Percentiles rank a stretch among this genome's conserved stretches.
These are phyloP conservation scores for Manduca sexta DNA, from an alignment of 1,140 invertebrate species.

Conservation along the genomic window DNA sequence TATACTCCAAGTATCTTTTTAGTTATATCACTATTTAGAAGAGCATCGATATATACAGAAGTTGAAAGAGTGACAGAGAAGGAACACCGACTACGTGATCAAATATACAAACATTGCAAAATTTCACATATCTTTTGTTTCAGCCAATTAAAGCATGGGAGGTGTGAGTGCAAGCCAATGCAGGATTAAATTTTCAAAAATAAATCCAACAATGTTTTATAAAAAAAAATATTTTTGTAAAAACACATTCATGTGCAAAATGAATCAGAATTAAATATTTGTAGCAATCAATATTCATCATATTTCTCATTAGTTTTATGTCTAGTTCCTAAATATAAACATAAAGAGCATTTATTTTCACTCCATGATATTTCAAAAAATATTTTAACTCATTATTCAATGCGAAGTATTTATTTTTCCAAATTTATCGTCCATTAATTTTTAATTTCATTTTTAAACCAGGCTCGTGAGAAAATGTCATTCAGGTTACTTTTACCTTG, in stretches of 20 bases:
- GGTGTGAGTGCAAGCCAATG: conserved; percentile 66
- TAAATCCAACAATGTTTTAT: conserved; percentile 19
- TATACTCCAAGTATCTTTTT: not conserved
- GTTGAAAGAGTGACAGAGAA: conserved; percentile 65
- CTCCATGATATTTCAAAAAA: too few species aligned
- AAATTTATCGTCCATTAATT: too few species aligned
- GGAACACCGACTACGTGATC: conserved; percentile 68
- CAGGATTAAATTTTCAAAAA: conserved; percentile 38
- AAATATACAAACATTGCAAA: conserved; percentile 31
- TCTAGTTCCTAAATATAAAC: too few species aligned
- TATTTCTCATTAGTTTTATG: too few species aligned
- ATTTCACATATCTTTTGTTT: conserved; percentile 9
- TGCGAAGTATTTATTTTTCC: too few species aligned
- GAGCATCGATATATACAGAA: conserved; percentile 19
- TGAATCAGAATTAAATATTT: conserved; percentile 36
- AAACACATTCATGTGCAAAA: conserved; percentile 43
- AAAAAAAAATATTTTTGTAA: conserved; percentile 31
- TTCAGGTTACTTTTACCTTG: too few species aligned
- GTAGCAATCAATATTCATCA: conserved; percentile 16
- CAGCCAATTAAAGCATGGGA: conserved; percentile 54
- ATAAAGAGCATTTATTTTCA: too few species aligned
- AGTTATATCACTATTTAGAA: conserved; percentile 7
- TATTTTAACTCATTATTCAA: too few species aligned
- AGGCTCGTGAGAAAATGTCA: too few species aligned
- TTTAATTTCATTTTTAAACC: too few species aligned